Base-by-base conservation (phyloP, 2,113 vertebrate species). In the Asarcornis scutulata region DNA sequence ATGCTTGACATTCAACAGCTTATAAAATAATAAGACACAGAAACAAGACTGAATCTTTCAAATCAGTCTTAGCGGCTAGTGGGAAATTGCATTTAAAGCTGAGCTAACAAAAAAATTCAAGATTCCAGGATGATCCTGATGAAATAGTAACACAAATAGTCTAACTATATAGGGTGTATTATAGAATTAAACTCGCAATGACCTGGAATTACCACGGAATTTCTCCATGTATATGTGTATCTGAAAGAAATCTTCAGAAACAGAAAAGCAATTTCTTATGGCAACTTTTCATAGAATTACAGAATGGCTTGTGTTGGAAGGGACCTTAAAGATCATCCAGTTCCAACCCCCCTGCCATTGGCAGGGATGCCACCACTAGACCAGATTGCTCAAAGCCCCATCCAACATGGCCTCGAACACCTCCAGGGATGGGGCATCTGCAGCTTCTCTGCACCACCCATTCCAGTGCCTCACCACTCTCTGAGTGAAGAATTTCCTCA, bases 1-100 rank as follows among this genome's bases (percentile, higher is more conserved):
- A 91, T 36, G 50, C 36, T 88, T 95, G 90, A 83, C 77, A 88
- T 91, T 96, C 91, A 93, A 17, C 60, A 75, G 38, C 42, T 93
- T 77, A 86, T 92, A 88, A 95, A 95, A 84, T 68, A 74, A 48
- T 27, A 86, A 78, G 42, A 72, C 66, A 86, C 40, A 84, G 76
- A 79, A 90, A 90, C 52, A 84, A 81, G 52, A 60, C 56, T 40
- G 44, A 84, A 29, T 92, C 42, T 82, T 92, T 91, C 60, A 90
- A 90, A 60, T 14, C 3, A 12, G 64, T 88, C 56, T 56, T 56
- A 82, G 53, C 15, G 88, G 68, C 52, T 75, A 69, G 48, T 42
- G 44, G 26, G 68, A 83, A 96, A 93, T 91, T 75, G 9, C 44
- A 48, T 83, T 93, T 90, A 78, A 83, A 92, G 13, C 56, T 66